Base-by-base conservation (phyloP, 2,113 vertebrate genomes). In the Cisticola juncidis region DNA sequence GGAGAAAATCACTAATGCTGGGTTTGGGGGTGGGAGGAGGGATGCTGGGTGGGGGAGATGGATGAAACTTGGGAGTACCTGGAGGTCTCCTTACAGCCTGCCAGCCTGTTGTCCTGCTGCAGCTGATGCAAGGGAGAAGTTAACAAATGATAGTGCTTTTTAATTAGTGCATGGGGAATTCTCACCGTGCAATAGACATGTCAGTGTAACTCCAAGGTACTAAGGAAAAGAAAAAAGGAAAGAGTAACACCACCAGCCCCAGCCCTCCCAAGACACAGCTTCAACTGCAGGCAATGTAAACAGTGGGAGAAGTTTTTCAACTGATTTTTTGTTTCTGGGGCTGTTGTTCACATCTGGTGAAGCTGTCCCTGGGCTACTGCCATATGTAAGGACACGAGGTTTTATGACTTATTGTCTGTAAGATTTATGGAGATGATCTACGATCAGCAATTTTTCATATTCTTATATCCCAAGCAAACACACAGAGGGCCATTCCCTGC, bases 401-500 rank as follows among this genome's bases (percentile, higher is more conserved):
- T 99, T 98, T 98, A 98, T 97, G 96, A 98, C 97, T 98, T 98
- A 97, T 97, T 98, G 98, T 98, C 96, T 95, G 96, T 80, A 98
- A 99, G 98, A 99, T 99, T 99, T 99, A 99, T 99, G 98, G 97
- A 97, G 96, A 97, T 99, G 98, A 98, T 97, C 92, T 98, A 98
- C 48, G 88, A 98, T 98, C 98, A 98, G 98, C 98, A 97, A 98
- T 99, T 98, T 98, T 99, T 99, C 98, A 98, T 96, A 94, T 97
- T 97, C 97, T 95, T 86, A 57, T 96, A 97, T 92, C 90, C 61
- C 83, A 42, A 95, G 95, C 95, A 94, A 95, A 94, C 87, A 81
- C 56, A 53, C 61, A 89, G 87, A 95, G 71, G 70, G 12, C 8
- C 14, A 4, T 87, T 77, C 65, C 73, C 70, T 93, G 45, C 33